Conservation (phyloP, 2,888 invertebrate species). For the Chamaedrilus cognettii region DNA sequence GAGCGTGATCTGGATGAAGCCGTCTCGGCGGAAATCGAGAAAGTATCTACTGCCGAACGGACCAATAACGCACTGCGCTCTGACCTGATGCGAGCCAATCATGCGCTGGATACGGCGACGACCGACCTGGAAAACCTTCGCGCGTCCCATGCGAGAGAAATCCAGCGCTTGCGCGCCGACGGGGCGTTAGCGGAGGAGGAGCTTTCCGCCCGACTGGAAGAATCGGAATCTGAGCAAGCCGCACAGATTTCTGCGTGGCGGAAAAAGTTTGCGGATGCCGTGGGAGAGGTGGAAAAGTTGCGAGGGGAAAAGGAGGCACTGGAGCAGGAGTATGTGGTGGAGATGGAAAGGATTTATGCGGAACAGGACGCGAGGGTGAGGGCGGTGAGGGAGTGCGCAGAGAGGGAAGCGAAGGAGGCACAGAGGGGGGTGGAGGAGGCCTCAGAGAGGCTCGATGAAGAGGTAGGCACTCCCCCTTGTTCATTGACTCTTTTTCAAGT, state of each 20-base stretch:
- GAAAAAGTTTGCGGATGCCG: slow-evolving; percentile 21
- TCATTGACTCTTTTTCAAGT: too few relatives aligned
- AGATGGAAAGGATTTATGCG: slow-evolving; percentile 13
- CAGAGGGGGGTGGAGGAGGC: slow-evolving; percentile 5
- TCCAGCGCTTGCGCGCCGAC: slow-evolving; percentile 6
- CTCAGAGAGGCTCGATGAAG: background rate
- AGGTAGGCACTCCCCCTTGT: too few relatives aligned
- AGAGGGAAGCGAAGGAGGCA: slow-evolving; percentile 7
- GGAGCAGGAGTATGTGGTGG: slow-evolving; percentile 22
- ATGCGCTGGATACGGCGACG: background rate
- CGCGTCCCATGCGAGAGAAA: slow-evolving; percentile 4
- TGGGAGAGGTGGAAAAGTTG: slow-evolving; percentile 17
- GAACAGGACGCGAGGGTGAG: slow-evolving; percentile 20
- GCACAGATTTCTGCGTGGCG: background rate
- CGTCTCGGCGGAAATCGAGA: too few relatives aligned
- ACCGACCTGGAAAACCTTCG: slow-evolving; percentile 7
- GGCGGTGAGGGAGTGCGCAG: slow-evolving; percentile 20
- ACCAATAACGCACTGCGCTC: too few relatives aligned
- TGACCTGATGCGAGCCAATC: background rate
- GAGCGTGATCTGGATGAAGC: too few relatives aligned
- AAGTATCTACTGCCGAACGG: too few relatives aligned
- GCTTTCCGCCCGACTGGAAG: background rate
- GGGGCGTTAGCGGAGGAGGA: slow-evolving; percentile 2
- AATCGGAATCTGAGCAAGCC: background rate
- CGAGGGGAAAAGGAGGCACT: slow-evolving; percentile 26